Conservation (phyloP, 2,888 invertebrate genomes). For the Trichogramma dendrolimi region DNA sequence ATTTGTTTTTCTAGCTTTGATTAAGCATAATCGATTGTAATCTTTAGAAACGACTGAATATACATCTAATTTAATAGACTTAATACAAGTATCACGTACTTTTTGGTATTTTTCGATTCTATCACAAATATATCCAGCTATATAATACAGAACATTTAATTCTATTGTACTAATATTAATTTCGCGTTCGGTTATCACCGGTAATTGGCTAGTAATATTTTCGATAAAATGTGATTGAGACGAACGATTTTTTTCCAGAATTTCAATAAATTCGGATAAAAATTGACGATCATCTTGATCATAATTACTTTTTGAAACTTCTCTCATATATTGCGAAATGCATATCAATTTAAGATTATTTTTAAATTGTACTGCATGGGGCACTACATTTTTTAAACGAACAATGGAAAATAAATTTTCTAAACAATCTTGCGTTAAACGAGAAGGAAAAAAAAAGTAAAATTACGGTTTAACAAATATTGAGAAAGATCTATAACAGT, state of each 20-base stretch:
- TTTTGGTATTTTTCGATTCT: conserved; percentile 7
- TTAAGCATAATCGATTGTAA: not conserved
- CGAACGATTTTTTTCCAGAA: conserved; percentile 1
- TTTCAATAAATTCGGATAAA: conserved; percentile 8
- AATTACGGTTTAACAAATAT: not conserved
- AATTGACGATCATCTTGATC: conserved; percentile 5
- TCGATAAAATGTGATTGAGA: not conserved
- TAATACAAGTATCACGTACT: conserved; percentile 4
- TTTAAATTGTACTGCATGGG: not conserved
- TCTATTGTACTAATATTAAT: conserved; percentile 4
- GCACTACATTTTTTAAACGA: not conserved
- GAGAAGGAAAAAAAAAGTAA: not conserved
- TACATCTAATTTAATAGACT: not conserved
- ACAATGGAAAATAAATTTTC: conserved; percentile 1
- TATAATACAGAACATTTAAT: conserved; percentile 4
- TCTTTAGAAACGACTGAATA: not conserved
- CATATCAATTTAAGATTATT: not conserved
- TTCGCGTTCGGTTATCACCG: not conserved
- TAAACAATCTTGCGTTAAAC: conserved; percentile 10
- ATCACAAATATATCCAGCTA: conserved; percentile 3
- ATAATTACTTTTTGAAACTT: conserved; percentile 7
- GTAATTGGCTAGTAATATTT: not conserved
- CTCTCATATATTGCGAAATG: conserved; percentile 5
- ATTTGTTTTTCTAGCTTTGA: not conserved
- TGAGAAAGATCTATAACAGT: not conserved